Base-by-base conservation (phyloP, 2,113 vertebrate genomes). In the Calyptomena viridis region DNA sequence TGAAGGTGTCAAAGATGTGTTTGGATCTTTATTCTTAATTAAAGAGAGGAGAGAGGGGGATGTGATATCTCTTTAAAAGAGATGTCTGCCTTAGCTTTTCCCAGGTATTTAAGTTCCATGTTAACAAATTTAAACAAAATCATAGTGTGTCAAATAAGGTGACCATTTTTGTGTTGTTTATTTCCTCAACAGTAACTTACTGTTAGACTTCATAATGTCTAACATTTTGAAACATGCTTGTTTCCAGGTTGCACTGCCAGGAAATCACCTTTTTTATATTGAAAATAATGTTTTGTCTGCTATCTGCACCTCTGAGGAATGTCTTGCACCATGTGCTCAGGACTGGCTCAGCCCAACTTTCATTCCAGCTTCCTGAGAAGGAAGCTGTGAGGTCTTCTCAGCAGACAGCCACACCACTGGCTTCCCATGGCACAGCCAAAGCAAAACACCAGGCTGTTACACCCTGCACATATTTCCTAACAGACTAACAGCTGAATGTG, bases 1-100 rank as follows among this genome's bases (percentile, higher is more conserved):
- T 82, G 67, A 94, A 82, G 33, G 4, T 76, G 27, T 73, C 74
- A 94, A 27, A 91, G 37, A 64, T 66, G 20, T 60, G 10, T 86
- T 94, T 88, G 59, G 58, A 77, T 86, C 83, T 92, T 94, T 86
- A 77, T 55, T 92, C 39, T 80, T 91, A 86, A 71, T 67, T 84
- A 90, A 86, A 66, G 63, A 88, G 19, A 89, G 35, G 39, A 67
- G 56, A 49, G 31, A 52, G 40, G 2, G 25, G 12, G 14, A 59
- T 81, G 50, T 47, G 47, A 67, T n/a, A n/a, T n/a, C 31, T 93
- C 33, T 92, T 81, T 89, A 87, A 92, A 71, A 52, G 56, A 71
- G 20, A 37, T 69, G 23, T 35, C 44, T 2, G 0, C 21, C 23
- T 52, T 83, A 69, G 56, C 11, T 86, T 86, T 87, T 84, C 30